Percentiles rank a stretch among this genome's conserved stretches.
Evolutionary conservation across 2,888 invertebrate genomes (phyloP).

Genomic region (Hemaris fuciformis): DNA sequence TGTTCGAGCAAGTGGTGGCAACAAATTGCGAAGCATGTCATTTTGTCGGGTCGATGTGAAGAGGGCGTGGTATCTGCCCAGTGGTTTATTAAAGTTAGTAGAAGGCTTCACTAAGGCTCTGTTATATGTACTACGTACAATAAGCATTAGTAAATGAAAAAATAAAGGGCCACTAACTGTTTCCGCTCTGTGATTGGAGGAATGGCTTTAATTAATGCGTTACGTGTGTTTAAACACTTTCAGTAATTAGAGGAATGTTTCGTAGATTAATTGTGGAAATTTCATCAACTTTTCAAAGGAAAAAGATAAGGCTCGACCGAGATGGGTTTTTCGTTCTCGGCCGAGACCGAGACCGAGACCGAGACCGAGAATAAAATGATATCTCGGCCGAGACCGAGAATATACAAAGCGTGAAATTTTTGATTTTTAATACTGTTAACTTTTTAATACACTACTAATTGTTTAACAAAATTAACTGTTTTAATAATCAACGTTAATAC

Average conservation of each 20-base stretch:
- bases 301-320: too few relatives aligned
- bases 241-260: not conserved
- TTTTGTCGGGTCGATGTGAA: not conserved
- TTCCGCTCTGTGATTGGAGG: not conserved
- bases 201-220: not conserved
- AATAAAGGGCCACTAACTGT: not conserved
- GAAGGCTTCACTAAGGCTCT: not conserved
- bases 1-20: not conserved
- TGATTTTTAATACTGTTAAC: too few relatives aligned
- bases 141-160: not conserved
- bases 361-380: too few relatives aligned
- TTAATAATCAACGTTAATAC: too few relatives aligned
- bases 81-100: slow-evolving; percentile 6
- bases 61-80: slow-evolving; percentile 4
- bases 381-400: too few relatives aligned
- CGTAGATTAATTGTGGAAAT: not conserved
- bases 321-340: too few relatives aligned
- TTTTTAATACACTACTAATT: too few relatives aligned
- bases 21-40: not conserved
- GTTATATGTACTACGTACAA: not conserved
- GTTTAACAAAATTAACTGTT: too few relatives aligned
- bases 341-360: too few relatives aligned
- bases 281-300: too few relatives aligned
- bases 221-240: not conserved
- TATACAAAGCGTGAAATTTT: too few relatives aligned